These are phyloP conservation scores for Apogon hyalosoma DNA, from an alignment of 2,797 vertebrate species.

Conservation along the genomic window DNA sequence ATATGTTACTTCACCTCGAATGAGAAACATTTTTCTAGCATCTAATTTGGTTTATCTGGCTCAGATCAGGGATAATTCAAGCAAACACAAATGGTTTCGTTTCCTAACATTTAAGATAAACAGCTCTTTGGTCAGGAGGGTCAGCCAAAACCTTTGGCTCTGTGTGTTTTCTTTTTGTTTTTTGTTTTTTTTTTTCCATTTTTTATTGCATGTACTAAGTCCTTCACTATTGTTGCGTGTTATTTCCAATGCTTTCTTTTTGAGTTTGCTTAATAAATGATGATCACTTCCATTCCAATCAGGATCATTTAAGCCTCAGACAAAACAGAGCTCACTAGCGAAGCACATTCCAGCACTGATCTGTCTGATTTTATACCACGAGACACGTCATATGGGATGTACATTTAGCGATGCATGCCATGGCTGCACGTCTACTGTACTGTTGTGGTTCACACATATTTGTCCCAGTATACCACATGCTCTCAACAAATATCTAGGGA, in stretches of 20 bases:
- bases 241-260: slow-evolving; percentile 49
- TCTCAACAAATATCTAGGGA: neutral
- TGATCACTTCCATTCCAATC: slow-evolving; percentile 52
- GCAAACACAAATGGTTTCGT: slow-evolving; percentile 75
- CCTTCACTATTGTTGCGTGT: slow-evolving; percentile 33
- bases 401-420: slow-evolving; percentile 21
- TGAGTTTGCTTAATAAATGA: slow-evolving; percentile 55
- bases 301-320: slow-evolving; percentile 50
- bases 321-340: slow-evolving; percentile 43
- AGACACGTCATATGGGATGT: slow-evolving; percentile 31
- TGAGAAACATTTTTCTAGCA: slow-evolving; percentile 61
- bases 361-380: slow-evolving; percentile 27
- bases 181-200: too few relatives aligned
- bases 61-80: slow-evolving; percentile 76
- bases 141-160: slow-evolving; percentile 60
- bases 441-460: neutral
- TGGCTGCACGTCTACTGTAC: neutral
- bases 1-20: slow-evolving; percentile 66
- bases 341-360: slow-evolving; percentile 40
- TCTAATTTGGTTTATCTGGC: slow-evolving; percentile 75
- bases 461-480: neutral
- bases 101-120: slow-evolving; percentile 75
- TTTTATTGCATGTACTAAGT: slow-evolving; percentile 19
- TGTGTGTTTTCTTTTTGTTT: neutral
- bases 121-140: slow-evolving; percentile 61